A percentile compares a stretch with the other conserved stretches of the same genome.
Conservation (phyloP, 2,888 invertebrate genomes). For the Dolichomitus sp. region DNA sequence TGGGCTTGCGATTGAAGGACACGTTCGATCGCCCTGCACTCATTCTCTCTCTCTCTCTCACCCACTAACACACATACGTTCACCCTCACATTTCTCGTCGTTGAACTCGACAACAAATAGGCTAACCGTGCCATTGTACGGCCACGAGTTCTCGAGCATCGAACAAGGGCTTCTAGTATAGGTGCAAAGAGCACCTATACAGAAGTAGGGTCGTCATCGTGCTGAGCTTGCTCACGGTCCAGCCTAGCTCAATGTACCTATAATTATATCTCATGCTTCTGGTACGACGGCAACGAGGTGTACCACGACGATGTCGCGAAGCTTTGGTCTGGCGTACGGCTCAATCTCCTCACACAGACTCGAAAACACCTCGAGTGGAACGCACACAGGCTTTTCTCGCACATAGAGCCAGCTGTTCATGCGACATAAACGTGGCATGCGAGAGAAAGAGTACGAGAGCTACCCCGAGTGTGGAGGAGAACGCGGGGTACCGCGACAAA, state of each 20-base stretch:
- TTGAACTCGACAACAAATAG: constrained; percentile 66
- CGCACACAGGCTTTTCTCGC: constrained; percentile 44
- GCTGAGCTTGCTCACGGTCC: constrained; percentile 28
- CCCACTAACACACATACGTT: constrained; percentile 32
- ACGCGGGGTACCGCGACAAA: constrained; percentile 46
- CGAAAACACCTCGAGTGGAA: constrained; percentile 27
- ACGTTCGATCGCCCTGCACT: constrained; percentile 55
- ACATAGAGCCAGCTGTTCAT: constrained; percentile 34
- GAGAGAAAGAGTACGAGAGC: constrained; percentile 11
- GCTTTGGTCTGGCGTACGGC: constrained; percentile 23
- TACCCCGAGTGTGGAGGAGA: constrained; percentile 29
- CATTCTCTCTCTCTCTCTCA: constrained; percentile 17
- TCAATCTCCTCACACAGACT: constrained; percentile 29
- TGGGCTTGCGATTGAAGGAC: constrained; percentile 60
- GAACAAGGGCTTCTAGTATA: constrained; percentile 18
- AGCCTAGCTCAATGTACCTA: constrained; percentile 36
- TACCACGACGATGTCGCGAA: neutral
- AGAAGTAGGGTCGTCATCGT: neutral
- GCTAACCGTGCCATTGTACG: constrained; percentile 64
- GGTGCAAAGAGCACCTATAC: neutral
- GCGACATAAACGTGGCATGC: constrained; percentile 23
- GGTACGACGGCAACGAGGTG: neutral
- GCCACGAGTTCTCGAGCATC: constrained; percentile 52
- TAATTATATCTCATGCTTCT: constrained; percentile 31
- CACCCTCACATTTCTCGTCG: constrained; percentile 37